These are phyloP conservation scores for Menidia beryllina DNA, from an alignment of 2,113 vertebrate genomes.

Conservation along the genomic window DNA sequence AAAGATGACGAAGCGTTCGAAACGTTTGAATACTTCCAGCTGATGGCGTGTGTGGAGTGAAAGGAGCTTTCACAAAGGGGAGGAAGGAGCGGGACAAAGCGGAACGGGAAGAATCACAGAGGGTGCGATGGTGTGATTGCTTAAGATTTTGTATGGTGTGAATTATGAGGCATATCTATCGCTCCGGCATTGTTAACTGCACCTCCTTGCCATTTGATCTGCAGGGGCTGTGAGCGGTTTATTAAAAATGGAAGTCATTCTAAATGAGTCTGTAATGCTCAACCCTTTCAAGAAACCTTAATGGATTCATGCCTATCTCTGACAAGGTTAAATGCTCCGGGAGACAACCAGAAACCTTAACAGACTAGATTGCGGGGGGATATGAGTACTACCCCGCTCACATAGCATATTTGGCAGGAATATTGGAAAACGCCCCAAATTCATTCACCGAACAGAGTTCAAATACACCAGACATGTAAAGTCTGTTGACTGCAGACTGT, in stretches of 20 bases:
- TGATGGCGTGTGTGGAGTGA: slow-evolving; percentile 21
- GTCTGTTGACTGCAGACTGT: neutral
- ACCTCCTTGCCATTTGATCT: slow-evolving; percentile 72
- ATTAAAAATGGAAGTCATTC: slow-evolving; percentile 84
- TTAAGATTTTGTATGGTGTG: slow-evolving; percentile 63
- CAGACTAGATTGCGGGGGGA: slow-evolving; percentile 62
- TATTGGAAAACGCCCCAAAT: slow-evolving; percentile 1
- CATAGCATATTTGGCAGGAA: slow-evolving; percentile 22
- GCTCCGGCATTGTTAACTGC: slow-evolving; percentile 70
- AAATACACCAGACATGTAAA: slow-evolving; percentile 10
- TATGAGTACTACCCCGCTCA: slow-evolving; percentile 61
- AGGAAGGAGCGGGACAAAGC: slow-evolving; percentile 46
- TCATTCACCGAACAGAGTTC: neutral
- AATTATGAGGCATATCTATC: slow-evolving; percentile 78
- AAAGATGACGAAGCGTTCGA: slow-evolving; percentile 52
- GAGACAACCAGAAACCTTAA: slow-evolving; percentile 60
- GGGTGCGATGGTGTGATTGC: slow-evolving; percentile 37
- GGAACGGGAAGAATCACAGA: slow-evolving; percentile 13
- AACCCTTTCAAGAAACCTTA: slow-evolving; percentile 76
- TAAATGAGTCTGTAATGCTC: slow-evolving; percentile 79
- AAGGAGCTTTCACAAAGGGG: slow-evolving; percentile 41
- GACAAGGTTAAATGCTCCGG: slow-evolving; percentile 82
- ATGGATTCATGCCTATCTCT: slow-evolving; percentile 76
- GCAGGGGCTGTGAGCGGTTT: slow-evolving; percentile 75
- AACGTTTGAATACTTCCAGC: slow-evolving; percentile 52